Conservation (phyloP, 2,888 invertebrate genomes). For the Apamea crenata region DNA sequence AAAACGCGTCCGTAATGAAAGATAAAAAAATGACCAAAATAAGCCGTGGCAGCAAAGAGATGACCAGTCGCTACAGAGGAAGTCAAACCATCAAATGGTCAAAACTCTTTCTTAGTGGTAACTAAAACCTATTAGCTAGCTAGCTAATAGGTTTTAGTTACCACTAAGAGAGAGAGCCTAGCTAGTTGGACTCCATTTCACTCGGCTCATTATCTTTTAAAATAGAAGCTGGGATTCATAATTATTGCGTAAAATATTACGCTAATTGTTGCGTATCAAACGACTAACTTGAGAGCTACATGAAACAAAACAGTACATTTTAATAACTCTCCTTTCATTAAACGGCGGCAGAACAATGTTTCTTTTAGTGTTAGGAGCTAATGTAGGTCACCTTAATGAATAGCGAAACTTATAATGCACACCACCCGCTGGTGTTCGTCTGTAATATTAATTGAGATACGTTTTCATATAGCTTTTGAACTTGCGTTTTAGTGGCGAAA, state of each 20-base stretch:
- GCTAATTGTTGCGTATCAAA: not conserved
- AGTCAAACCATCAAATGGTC: not conserved
- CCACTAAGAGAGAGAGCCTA: too few species aligned
- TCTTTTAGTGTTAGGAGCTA: constrained; percentile 5
- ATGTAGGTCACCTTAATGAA: constrained; percentile 33
- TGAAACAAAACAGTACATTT: not conserved
- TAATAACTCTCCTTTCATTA: constrained; percentile 21
- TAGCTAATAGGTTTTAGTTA: too few species aligned
- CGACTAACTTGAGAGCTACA: not conserved
- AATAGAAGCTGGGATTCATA: not conserved
- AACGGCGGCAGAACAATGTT: constrained; percentile 22
- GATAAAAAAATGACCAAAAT: too few species aligned
- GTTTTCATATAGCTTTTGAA: constrained; percentile 6
- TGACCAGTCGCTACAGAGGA: too few species aligned
- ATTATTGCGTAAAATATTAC: not conserved
- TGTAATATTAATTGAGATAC: constrained; percentile 5
- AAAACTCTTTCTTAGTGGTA: not conserved
- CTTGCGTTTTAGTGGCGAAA: not conserved
- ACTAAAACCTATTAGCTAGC: not conserved
- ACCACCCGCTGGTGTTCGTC: not conserved
- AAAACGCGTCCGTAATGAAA: not conserved
- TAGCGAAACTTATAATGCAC: constrained; percentile 21
- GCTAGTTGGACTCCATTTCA: not conserved
- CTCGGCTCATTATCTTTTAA: not conserved
- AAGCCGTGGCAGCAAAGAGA: too few species aligned